These are phyloP conservation scores for Anastatus disparis DNA, from an alignment of 1,140 invertebrate species.

Conservation along the genomic window DNA sequence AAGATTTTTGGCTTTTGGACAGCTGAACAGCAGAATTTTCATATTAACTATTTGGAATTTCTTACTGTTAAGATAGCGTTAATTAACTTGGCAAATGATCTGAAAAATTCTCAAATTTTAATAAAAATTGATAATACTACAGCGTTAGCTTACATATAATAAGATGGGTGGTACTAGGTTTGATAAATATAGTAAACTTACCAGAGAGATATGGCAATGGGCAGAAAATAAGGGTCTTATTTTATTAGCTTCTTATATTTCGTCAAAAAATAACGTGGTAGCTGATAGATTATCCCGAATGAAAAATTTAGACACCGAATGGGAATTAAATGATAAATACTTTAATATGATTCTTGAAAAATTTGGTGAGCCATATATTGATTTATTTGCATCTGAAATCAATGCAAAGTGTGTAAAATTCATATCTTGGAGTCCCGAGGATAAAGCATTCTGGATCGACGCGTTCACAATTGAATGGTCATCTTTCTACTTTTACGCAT, in stretches of 20 bases:
- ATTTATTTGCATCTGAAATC: slow-evolving; percentile 21
- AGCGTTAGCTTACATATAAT: no score
- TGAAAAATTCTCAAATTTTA: no score
- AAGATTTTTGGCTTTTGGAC: not conserved
- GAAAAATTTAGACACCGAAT: not conserved
- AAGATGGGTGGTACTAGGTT: not conserved
- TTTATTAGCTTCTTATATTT: slow-evolving; percentile 4
- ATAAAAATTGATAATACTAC: no score
- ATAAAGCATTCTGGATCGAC: slow-evolving; percentile 9
- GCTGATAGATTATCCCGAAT: slow-evolving; percentile 6
- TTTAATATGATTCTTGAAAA: slow-evolving; percentile 32
- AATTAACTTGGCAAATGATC: slow-evolving; percentile 2
- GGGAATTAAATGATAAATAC: not conserved
- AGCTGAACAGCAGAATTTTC: not conserved
- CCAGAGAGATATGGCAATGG: slow-evolving; percentile 18
- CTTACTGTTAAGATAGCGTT: not conserved
- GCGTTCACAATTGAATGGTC: slow-evolving; percentile 37
- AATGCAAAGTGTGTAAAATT: slow-evolving; percentile 31
- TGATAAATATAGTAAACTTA: not conserved
- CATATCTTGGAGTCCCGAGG: slow-evolving; percentile 19
- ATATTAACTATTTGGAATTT: slow-evolving; percentile 17
- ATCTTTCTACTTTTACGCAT: slow-evolving; percentile 28
- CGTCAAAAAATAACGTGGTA: not conserved
- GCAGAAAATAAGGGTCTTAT: not conserved
- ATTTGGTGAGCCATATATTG: slow-evolving; percentile 23